These are phyloP conservation scores for Eretmochelys imbricata DNA, from an alignment of 2,113 vertebrate species.

Conservation along the genomic window DNA sequence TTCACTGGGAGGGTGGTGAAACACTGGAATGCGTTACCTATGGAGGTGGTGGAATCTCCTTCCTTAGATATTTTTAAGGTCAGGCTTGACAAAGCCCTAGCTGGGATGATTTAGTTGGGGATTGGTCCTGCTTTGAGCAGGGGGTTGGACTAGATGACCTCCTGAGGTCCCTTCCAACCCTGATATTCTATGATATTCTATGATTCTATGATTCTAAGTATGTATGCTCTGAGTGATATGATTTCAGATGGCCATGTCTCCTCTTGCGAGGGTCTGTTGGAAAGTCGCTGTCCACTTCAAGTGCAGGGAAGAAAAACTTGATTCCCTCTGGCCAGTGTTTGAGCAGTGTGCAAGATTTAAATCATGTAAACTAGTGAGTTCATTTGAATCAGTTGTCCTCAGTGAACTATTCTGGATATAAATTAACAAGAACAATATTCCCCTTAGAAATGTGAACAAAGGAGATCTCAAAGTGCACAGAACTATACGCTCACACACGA, in stretches of 20 bases:
- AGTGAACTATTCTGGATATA: background rate
- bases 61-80: too few relatives aligned
- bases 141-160: too few relatives aligned
- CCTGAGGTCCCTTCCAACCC: too few relatives aligned
- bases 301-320: background rate
- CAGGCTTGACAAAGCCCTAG: too few relatives aligned
- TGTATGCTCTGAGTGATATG: accelerated
- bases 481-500: background rate
- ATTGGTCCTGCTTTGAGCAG: too few relatives aligned
- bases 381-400: background rate
- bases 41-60: too few relatives aligned
- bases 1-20: too few relatives aligned
- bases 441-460: background rate
- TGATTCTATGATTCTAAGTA: background rate
- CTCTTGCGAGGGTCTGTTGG: accelerated
- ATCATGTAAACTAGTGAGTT: background rate
- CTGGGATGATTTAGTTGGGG: too few relatives aligned
- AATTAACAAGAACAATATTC: background rate
- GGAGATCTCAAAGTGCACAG: background rate
- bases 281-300: background rate
- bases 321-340: background rate
- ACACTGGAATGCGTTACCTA: too few relatives aligned
- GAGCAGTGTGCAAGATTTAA: background rate
- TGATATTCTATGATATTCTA: too few relatives aligned
- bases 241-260: accelerated